phyloP scores from a whole-genome alignment of 2,113 vertebrate genomes.

The Accipiter virgatus region DNA sequence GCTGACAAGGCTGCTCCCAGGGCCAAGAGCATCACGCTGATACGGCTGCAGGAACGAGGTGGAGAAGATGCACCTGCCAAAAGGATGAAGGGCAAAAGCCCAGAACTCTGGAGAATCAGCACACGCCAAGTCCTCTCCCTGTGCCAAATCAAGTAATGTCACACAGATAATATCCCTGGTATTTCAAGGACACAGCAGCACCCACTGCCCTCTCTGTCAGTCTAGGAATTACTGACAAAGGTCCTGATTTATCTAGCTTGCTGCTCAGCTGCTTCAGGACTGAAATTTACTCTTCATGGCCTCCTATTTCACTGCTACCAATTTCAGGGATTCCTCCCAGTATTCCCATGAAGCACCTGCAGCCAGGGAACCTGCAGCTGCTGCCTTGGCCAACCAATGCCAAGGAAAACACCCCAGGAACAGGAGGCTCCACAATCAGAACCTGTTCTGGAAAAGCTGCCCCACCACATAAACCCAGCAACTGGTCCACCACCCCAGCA shows the following conservation, averaged over 20 bases:
- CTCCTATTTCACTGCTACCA: accelerated
- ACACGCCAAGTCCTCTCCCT: not conserved
- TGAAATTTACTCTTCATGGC: not conserved
- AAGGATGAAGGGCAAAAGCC: not conserved
- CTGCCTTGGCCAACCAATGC: not conserved
- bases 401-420: not conserved
- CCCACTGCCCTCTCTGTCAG: not conserved
- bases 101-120: not conserved
- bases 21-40: accelerated
- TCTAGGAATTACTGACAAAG: constrained; percentile 10
- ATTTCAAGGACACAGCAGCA: not conserved
- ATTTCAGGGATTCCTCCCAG: not conserved
- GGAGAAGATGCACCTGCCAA: not conserved
- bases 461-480: not conserved
- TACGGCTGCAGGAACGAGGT: not conserved
- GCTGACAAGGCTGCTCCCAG: not conserved
- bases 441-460: not conserved
- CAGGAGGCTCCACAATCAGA: not conserved
- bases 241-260: not conserved
- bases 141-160: not conserved
- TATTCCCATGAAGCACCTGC: not conserved
- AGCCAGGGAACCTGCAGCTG: not conserved
- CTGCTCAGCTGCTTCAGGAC: not conserved
- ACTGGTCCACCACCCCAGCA: not conserved
- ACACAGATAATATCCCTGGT: not conserved